These are phyloP conservation scores for Aplocera efformata DNA, from an alignment of 2,888 invertebrate genomes.

Conservation along the genomic window DNA sequence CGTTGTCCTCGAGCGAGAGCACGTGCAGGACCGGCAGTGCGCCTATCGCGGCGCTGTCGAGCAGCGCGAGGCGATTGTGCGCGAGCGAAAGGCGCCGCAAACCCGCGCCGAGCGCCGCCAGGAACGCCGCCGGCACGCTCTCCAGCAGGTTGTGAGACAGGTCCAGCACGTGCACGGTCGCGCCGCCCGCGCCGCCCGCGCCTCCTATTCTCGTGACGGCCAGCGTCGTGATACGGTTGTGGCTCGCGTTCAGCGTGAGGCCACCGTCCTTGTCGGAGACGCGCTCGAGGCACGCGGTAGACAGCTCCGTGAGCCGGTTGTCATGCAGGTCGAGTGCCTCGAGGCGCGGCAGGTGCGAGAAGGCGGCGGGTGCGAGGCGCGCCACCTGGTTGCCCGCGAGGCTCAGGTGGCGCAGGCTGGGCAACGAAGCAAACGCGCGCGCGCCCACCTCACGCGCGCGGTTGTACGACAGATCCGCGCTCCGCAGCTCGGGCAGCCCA, in stretches of 20 bases:
- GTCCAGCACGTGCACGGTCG: slow-evolving; percentile 82
- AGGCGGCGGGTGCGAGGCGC: slow-evolving; percentile 73
- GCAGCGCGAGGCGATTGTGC: slow-evolving; percentile 71
- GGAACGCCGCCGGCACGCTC: slow-evolving; percentile 78
- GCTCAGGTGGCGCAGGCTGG: slow-evolving; percentile 86
- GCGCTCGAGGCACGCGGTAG: slow-evolving; percentile 82
- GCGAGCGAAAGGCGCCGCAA: slow-evolving; percentile 71
- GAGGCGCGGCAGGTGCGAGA: slow-evolving; percentile 79
- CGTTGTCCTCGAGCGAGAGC: slow-evolving; percentile 84
- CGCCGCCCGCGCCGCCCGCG: slow-evolving; percentile 46
- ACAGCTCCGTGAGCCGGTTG: slow-evolving; percentile 83
- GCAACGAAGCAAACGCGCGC: slow-evolving; percentile 84
- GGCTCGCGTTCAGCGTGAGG: slow-evolving; percentile 85
- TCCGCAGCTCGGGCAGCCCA: slow-evolving; percentile 83
- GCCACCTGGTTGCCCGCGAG: slow-evolving; percentile 87
- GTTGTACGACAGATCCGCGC: slow-evolving; percentile 87
- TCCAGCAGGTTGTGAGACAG: slow-evolving; percentile 82
- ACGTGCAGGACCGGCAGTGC: slow-evolving; percentile 41
- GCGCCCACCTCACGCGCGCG: slow-evolving; percentile 82
- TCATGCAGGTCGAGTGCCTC: slow-evolving; percentile 87
- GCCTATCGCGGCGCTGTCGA: slow-evolving; percentile 65
- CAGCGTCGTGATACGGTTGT: slow-evolving; percentile 77
- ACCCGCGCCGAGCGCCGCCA: slow-evolving; percentile 60
- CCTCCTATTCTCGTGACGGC: too few relatives aligned
- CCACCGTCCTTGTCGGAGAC: slow-evolving; percentile 80